phyloP scores from a whole-genome alignment of 2,797 vertebrate species.

The Ataeniobius toweri region DNA sequence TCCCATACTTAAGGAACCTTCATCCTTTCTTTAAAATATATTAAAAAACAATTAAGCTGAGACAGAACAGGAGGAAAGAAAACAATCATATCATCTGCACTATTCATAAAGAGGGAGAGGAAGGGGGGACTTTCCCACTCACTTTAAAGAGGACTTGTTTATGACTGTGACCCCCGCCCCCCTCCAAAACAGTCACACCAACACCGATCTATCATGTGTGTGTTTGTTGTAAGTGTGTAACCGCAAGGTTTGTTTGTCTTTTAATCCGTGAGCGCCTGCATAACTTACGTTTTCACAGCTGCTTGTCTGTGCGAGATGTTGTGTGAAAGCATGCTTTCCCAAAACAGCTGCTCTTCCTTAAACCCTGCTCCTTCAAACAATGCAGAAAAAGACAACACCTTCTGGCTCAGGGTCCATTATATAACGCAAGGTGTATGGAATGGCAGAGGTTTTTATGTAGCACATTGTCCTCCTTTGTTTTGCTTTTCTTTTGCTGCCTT shows the following conservation, averaged over 20 bases:
- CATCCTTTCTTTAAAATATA: slow-evolving; percentile 60
- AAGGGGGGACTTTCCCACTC: slow-evolving; percentile 82
- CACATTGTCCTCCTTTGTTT: slow-evolving; percentile 10
- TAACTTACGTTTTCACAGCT: slow-evolving; percentile 46
- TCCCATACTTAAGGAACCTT: slow-evolving; percentile 61
- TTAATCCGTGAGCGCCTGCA: slow-evolving; percentile 41
- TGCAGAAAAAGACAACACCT: slow-evolving; percentile 44
- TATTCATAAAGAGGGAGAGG: slow-evolving; percentile 77
- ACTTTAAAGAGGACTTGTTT: slow-evolving; percentile 71
- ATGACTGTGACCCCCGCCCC: slow-evolving; percentile 62
- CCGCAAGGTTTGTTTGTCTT: slow-evolving; percentile 30
- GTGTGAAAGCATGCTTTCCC: slow-evolving; percentile 33
- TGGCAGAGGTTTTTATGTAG: slow-evolving; percentile 34
- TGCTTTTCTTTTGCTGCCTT: slow-evolving; percentile 40
- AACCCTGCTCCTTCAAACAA: slow-evolving; percentile 44
- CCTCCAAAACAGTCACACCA: slow-evolving; percentile 36
- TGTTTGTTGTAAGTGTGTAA: slow-evolving; percentile 33
- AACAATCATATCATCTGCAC: slow-evolving; percentile 76
- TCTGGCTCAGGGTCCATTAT: slow-evolving; percentile 68
- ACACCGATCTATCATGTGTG: slow-evolving; percentile 34
- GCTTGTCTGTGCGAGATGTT: slow-evolving; percentile 45
- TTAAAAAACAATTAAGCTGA: slow-evolving; percentile 37
- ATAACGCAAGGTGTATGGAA: slow-evolving; percentile 62
- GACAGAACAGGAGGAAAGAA: slow-evolving; percentile 37
- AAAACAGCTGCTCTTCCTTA: slow-evolving; percentile 48